Conservation (phyloP, 2,797 vertebrate species). For the Xiphophorus birchmanni region DNA sequence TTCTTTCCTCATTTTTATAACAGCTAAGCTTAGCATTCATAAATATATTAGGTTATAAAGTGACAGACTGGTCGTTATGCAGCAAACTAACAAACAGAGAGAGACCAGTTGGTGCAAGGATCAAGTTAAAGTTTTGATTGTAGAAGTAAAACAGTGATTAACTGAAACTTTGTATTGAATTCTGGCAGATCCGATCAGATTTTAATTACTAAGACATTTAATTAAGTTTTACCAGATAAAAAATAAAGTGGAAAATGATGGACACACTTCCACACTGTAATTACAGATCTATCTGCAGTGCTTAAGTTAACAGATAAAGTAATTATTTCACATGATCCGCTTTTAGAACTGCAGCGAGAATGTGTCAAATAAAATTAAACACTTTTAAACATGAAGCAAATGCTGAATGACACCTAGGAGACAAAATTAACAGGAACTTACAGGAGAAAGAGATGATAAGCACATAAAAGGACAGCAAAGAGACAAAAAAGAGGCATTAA, state of each 20-base stretch:
- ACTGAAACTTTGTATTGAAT: not conserved
- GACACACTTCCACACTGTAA: not conserved
- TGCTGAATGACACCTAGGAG: not conserved
- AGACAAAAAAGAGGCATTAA: not conserved
- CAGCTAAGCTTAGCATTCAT: not conserved
- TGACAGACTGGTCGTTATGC: not conserved
- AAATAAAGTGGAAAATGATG: not conserved
- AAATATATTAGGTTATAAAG: not conserved
- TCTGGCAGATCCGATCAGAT: not conserved
- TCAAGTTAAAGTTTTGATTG: not conserved
- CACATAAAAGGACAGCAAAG: not conserved
- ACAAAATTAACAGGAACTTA: not conserved
- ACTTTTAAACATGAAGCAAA: not conserved
- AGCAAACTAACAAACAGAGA: not conserved
- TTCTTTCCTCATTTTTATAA: not conserved
- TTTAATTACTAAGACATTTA: slow-evolving; percentile 4
- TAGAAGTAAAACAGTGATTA: not conserved
- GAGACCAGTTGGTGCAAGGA: not conserved
- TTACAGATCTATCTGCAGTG: not conserved
- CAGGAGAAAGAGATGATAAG: not conserved
- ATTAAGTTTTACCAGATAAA: not conserved
- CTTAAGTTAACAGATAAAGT: not conserved
- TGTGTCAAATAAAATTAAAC: not conserved
- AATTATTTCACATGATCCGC: not conserved
- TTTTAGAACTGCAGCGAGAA: not conserved